These are phyloP conservation scores for Chromis chromis DNA, from an alignment of 2,797 vertebrate species.

Conservation along the genomic window DNA sequence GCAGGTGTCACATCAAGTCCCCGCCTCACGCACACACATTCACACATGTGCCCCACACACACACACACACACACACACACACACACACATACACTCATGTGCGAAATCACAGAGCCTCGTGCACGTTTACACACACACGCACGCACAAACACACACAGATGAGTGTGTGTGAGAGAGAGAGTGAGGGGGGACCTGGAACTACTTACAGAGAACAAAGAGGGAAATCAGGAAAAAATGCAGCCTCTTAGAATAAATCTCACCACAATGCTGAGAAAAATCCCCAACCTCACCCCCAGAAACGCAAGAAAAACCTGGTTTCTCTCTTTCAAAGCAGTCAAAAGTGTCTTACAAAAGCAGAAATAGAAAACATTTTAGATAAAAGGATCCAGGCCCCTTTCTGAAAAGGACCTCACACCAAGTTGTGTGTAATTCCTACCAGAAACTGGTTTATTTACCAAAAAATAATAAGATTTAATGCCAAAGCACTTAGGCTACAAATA, in stretches of 20 bases:
- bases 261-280: conserved; percentile 87
- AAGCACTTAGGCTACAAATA: conserved; percentile 85
- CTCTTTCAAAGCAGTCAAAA: conserved; percentile 88
- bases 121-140: conserved; percentile 50
- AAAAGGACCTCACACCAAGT: conserved; percentile 90
- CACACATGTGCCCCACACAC: conserved; percentile 17
- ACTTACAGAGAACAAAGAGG: conserved; percentile 88
- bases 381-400: conserved; percentile 86
- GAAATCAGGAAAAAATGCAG: conserved; percentile 87
- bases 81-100: conserved; percentile 33
- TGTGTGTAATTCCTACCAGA: conserved; percentile 89
- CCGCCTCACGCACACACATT: conserved; percentile 68
- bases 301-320: conserved; percentile 87
- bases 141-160: conserved; percentile 39
- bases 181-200: conserved; percentile 83
- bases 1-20: conserved; percentile 86
- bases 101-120: conserved; percentile 53
- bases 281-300: conserved; percentile 86
- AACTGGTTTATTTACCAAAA: conserved; percentile 89
- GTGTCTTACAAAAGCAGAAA: conserved; percentile 90
- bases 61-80: conserved; percentile 52
- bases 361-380: conserved; percentile 90
- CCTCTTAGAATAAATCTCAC: conserved; percentile 88
- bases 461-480: conserved; percentile 89
- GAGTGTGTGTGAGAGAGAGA: conserved; percentile 52